These are phyloP conservation scores for Sturmia bella DNA, from an alignment of 2,888 invertebrate genomes.

Conservation along the genomic window DNA sequence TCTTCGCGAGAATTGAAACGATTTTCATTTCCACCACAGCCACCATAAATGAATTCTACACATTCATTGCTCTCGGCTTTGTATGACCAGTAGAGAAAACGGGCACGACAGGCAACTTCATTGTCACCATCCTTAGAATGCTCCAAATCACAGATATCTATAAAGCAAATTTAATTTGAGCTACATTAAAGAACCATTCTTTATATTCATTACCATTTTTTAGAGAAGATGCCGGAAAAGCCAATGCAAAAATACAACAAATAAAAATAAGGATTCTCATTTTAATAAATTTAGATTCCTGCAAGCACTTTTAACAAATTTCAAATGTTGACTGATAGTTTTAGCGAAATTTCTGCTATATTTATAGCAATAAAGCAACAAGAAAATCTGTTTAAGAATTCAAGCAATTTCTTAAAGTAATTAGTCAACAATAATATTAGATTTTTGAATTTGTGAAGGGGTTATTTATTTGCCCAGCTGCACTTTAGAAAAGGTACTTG, in stretches of 20 bases:
- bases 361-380: not conserved
- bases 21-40: conserved; percentile 8
- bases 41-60: not conserved
- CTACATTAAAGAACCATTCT: not conserved
- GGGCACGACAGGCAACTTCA: not conserved
- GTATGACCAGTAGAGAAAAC: not conserved
- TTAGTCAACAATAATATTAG: too few species aligned
- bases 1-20: not conserved
- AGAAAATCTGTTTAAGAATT: too few species aligned
- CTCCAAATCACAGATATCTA: not conserved
- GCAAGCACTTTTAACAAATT: not conserved
- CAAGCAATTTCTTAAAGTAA: too few species aligned
- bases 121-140: not conserved
- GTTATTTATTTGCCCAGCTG: too few species aligned
- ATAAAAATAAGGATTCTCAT: conserved; percentile 13
- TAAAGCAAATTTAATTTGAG: not conserved
- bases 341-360: not conserved
- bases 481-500: too few species aligned
- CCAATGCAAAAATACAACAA: not conserved
- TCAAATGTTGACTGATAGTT: not conserved
- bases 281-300: not conserved
- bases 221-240: not conserved
- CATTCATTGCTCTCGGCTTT: not conserved
- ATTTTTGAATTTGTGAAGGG: too few species aligned
- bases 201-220: not conserved